Evolutionary conservation across 2,888 invertebrate genomes (phyloP), one percentile per base, ranked within the genome.

Genomic region (Philonicus albiceps): DNA sequence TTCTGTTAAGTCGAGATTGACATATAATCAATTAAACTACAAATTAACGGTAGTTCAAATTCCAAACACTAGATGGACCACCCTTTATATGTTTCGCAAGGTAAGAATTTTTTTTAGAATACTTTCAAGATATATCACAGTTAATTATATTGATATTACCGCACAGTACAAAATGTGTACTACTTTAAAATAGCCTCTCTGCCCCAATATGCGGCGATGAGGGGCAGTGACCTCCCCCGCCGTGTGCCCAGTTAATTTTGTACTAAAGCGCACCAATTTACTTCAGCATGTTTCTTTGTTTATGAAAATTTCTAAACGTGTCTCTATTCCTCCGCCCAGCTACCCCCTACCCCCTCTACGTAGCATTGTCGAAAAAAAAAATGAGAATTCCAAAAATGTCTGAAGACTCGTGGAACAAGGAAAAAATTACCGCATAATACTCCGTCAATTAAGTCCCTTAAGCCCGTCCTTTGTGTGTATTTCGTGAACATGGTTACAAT

Each of bases 391-490:
- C 73, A 43, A 84, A 84, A 84, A 73, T 73, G 34, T 84, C 84
- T 72, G 55, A 84, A 43, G 84, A 73, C 73, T 73, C 43, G 73
- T 73, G 40, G 84, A 73, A 73, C 84, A 84, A 49, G 73, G 83
- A 84, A 84, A 84, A 84, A 84, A 73, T 84, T 84, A 84, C 84
- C 72, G 84, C 84, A 84, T 84, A 84, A 84, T 84, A 84, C 84
- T 84, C 84, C 84, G 84, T 84, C 84, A 84, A 84, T 84, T 84
- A 84, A 73, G 72, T 84, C 73, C 84, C 73, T 84, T 84, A 84
- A 84, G 73, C 84, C 73, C 43, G 37, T 73, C 84, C 73, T 84
- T 84, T 84, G 73, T 84, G 73, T 84, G 43, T 84, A 84, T 84
- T 84, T 84, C 84, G 73, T 84, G 84, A 43, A 73, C 84, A 84